A percentile compares a stretch with the other conserved stretches of the same genome.
Evolutionary conservation across 1,140 invertebrate species (phyloP).

Genomic region (Rhopalosiphum maidis): DNA sequence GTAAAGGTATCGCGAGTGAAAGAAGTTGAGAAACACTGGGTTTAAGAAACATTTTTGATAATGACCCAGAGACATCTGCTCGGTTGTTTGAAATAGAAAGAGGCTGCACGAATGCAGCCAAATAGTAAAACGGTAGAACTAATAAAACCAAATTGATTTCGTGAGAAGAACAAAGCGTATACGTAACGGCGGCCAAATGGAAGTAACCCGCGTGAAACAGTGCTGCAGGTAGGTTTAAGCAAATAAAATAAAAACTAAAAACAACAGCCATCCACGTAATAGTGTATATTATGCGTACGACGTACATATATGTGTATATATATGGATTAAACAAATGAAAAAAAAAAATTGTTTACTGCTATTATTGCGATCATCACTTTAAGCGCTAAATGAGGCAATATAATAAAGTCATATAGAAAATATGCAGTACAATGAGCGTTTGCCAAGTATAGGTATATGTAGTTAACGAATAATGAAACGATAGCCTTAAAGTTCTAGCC

Average conservation of each 20-base stretch:
- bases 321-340: not conserved
- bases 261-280: not conserved
- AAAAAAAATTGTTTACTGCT: not conserved
- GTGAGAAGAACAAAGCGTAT: not conserved
- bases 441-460: not conserved
- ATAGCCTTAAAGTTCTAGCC: not conserved
- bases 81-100: not conserved
- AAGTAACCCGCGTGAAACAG: not conserved
- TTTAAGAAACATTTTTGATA: slow-evolving; percentile 28
- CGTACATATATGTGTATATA: too few relatives aligned
- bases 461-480: not conserved
- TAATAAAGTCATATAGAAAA: not conserved
- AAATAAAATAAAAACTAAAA: slow-evolving; percentile 1
- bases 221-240: not conserved
- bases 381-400: too few relatives aligned
- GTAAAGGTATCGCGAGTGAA: too few relatives aligned
- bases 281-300: not conserved
- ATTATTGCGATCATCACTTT: not conserved
- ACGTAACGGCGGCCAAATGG: not conserved
- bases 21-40: too few relatives aligned
- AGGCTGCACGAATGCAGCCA: not conserved
- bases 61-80: not conserved
- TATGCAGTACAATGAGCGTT: not conserved
- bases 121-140: not conserved
- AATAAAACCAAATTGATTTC: slow-evolving; percentile 33